Conservation (phyloP, 2,797 vertebrate genomes). For the Alfaro cultratus region DNA sequence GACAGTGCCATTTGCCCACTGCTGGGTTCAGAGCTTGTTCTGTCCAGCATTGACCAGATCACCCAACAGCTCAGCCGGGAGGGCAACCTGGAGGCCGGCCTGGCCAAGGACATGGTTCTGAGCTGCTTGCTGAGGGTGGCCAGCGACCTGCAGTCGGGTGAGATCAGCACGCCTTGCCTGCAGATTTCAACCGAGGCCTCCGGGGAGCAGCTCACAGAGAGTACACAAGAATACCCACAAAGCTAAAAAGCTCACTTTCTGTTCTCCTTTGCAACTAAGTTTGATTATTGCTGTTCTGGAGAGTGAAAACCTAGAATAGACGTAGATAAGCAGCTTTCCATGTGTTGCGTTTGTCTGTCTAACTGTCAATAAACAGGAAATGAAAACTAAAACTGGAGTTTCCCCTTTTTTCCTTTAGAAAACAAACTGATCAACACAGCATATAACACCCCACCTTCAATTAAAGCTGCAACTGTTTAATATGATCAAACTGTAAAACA, state of each 20-base stretch:
- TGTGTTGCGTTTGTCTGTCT: constrained; percentile 2
- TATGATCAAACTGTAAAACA: not conserved
- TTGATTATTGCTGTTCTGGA: not conserved
- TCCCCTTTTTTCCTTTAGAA: constrained; percentile 6
- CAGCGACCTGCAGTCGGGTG: constrained; percentile 87
- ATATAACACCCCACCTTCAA: not conserved
- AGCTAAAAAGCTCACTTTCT: not conserved
- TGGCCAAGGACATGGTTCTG: constrained; percentile 95
- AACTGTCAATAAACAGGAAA: constrained; percentile 35
- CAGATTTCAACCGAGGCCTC: constrained; percentile 88
- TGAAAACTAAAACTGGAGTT: constrained; percentile 29
- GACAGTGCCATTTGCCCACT: constrained; percentile 79
- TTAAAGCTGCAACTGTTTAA: not conserved
- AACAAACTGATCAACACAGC: not conserved
- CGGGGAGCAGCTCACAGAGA: constrained; percentile 39
- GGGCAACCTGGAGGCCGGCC: constrained; percentile 88
- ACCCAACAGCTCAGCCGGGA: constrained; percentile 91
- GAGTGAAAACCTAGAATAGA: not conserved
- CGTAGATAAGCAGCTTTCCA: not conserved
- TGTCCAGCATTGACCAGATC: constrained; percentile 93
- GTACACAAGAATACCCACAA: constrained; percentile 28
- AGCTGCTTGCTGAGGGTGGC: constrained; percentile 89
- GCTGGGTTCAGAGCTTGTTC: constrained; percentile 89
- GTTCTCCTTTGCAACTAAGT: constrained; percentile 1
- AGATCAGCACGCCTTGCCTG: constrained; percentile 94